Conservation (phyloP, 1,140 invertebrate genomes). For the Meteorus sp. region DNA sequence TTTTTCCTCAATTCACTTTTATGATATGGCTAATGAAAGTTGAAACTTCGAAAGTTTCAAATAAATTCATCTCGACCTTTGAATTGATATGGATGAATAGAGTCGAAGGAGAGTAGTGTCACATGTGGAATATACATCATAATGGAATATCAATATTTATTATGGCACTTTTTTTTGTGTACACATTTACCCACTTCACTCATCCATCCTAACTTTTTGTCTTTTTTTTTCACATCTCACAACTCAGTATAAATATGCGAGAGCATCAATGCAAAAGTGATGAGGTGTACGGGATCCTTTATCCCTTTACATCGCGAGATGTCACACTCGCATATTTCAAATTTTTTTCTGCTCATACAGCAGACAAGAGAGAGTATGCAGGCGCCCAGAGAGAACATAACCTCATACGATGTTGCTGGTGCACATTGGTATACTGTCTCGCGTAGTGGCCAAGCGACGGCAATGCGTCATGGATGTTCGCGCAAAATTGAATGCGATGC, state of each 20-base stretch:
- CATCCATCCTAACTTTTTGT: background rate
- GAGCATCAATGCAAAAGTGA: background rate
- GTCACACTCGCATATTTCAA: constrained; percentile 23
- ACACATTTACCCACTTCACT: constrained; percentile 16
- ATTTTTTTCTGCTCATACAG: background rate
- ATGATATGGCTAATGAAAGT: too few relatives aligned
- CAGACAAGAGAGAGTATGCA: too few relatives aligned
- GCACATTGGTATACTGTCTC: too few relatives aligned
- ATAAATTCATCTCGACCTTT: constrained; percentile 16
- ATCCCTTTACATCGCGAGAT: constrained; percentile 5
- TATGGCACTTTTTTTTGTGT: too few relatives aligned
- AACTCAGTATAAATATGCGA: too few relatives aligned
- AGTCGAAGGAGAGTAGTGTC: too few relatives aligned
- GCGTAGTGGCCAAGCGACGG: background rate
- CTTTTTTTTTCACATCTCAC: background rate
- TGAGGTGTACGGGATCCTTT: constrained; percentile 3
- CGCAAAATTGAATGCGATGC: constrained; percentile 28
- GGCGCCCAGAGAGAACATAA: too few relatives aligned
- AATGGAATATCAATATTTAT: constrained; percentile 30
- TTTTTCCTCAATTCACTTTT: too few relatives aligned
- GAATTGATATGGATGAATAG: too few relatives aligned
- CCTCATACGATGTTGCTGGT: background rate
- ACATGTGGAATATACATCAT: constrained; percentile 22
- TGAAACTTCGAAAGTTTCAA: too few relatives aligned
- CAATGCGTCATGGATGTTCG: constrained; percentile 2